These are phyloP conservation scores for Phoeniculus purpureus DNA, from an alignment of 2,797 vertebrate species.

Conservation along the genomic window DNA sequence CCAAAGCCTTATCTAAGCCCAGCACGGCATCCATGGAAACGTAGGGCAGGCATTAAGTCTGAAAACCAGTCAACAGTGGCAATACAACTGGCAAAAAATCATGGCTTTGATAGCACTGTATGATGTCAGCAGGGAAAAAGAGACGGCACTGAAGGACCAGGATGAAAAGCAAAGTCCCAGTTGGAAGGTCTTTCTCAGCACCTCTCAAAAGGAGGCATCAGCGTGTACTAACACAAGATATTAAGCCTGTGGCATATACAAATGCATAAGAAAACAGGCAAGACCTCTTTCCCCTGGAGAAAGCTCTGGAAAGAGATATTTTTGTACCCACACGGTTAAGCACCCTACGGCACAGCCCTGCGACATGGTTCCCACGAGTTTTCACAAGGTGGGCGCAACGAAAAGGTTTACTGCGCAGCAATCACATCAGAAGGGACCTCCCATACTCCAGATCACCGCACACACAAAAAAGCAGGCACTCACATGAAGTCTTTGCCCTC, in stretches of 20 bases:
- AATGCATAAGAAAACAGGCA: background rate
- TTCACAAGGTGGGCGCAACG: background rate
- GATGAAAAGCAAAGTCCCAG: background rate
- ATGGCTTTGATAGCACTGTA: background rate
- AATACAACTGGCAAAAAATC: background rate
- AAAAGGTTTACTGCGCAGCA: background rate
- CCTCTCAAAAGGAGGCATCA: background rate
- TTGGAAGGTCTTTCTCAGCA: background rate
- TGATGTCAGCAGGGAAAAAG: background rate
- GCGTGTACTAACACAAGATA: background rate
- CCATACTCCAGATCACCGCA: background rate
- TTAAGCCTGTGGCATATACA: background rate
- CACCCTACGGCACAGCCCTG: background rate
- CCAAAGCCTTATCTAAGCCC: background rate
- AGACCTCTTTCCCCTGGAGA: background rate
- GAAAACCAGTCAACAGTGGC: fast-evolving
- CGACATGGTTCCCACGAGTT: background rate
- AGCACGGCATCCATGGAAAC: fast-evolving
- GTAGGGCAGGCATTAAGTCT: background rate
- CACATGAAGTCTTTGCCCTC: background rate
- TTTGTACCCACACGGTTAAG: background rate
- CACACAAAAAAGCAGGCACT: fast-evolving
- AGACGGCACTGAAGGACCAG: background rate
- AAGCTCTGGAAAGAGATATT: background rate
- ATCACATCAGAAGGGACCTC: background rate